Conservation (phyloP, 2,888 invertebrate species). For the Calameuta idolon region DNA sequence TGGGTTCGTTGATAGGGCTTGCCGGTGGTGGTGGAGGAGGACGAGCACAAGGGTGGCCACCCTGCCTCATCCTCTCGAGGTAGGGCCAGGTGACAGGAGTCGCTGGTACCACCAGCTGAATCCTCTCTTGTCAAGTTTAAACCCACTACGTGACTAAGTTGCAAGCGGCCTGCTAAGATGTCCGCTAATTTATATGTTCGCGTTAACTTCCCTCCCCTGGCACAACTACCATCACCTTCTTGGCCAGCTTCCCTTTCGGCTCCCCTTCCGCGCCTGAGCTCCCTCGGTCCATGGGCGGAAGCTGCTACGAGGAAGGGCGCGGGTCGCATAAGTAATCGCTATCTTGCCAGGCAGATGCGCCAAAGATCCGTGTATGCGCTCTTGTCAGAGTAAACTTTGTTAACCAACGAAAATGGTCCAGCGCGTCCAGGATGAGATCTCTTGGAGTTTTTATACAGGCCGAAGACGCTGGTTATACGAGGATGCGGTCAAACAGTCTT, state of each 20-base stretch:
- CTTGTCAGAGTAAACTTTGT: neutral
- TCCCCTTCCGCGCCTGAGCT: conserved; percentile 32
- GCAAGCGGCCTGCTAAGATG: conserved; percentile 67
- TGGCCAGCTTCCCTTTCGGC: conserved; percentile 34
- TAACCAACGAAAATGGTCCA: neutral
- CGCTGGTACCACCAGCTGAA: conserved; percentile 35
- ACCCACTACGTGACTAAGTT: conserved; percentile 66
- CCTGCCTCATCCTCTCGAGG: neutral
- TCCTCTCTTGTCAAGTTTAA: conserved; percentile 66
- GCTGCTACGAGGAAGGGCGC: conserved; percentile 60
- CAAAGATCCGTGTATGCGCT: conserved; percentile 10
- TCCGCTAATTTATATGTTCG: conserved; percentile 67
- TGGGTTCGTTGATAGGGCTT: neutral
- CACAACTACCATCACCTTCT: conserved; percentile 31
- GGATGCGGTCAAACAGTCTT: neutral
- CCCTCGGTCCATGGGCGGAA: conserved; percentile 42
- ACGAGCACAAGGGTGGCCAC: conserved; percentile 16
- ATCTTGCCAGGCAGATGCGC: conserved; percentile 62
- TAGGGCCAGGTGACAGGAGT: conserved; percentile 39
- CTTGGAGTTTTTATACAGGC: neutral
- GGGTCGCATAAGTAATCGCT: conserved; percentile 65
- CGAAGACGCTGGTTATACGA: neutral
- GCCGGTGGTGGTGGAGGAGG: neutral
- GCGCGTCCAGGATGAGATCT: neutral
- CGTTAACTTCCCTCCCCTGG: conserved; percentile 59